Conservation (phyloP, 2,113 vertebrate species). For the Plecturocebus donacophilus region DNA sequence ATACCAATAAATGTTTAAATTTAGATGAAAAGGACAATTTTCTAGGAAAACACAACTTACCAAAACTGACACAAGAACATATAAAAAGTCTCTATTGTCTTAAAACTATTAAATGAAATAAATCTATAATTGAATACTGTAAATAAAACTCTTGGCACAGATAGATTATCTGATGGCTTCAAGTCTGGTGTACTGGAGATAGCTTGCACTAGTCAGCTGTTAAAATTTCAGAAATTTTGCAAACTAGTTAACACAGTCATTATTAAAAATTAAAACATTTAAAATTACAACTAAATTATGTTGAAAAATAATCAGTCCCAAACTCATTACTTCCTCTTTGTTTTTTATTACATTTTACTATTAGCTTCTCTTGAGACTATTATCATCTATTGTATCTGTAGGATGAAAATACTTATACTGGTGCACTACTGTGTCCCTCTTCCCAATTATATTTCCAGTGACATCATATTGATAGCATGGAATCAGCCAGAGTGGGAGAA, state of each 20-base stretch:
- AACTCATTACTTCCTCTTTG: background rate
- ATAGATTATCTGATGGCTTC: background rate
- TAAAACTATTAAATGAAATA: background rate
- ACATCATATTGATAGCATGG: background rate
- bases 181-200: background rate
- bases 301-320: background rate
- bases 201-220: background rate
- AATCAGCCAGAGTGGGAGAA: background rate
- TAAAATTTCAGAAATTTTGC: background rate
- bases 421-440: background rate
- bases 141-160: background rate
- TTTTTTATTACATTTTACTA: background rate
- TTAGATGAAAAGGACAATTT: background rate
- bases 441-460: background rate
- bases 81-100: background rate
- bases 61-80: background rate
- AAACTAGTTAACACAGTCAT: background rate
- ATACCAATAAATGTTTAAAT: background rate
- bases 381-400: background rate
- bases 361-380: background rate
- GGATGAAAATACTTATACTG: background rate
- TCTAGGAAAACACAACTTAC: background rate
- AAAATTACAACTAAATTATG: background rate
- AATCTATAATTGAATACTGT: background rate
- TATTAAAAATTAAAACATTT: background rate